Percentiles rank a stretch among this genome's conserved stretches.
Evolutionary conservation across 2,888 invertebrate genomes (phyloP).

Genomic region (Athrips mouffetella): DNA sequence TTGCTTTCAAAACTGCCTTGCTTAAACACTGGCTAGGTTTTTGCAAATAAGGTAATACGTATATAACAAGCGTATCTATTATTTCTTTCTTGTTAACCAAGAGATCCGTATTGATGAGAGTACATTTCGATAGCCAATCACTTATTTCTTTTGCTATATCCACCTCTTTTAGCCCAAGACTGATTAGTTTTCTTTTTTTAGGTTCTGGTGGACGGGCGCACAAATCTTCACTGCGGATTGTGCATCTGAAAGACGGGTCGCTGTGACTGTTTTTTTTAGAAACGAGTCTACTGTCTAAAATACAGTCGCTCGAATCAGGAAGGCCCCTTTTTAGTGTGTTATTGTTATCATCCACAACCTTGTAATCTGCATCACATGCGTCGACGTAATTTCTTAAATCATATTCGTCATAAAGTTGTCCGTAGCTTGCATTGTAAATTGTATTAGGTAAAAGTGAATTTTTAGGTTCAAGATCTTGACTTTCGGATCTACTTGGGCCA

Average conservation of each 20-base stretch:
- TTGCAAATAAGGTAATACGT: conserved; percentile 23
- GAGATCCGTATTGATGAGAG: conserved; percentile 21
- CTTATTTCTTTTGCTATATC: conserved; percentile 22
- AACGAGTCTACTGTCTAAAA: too few relatives aligned
- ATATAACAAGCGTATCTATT: conserved; percentile 22
- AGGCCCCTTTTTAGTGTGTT: too few relatives aligned
- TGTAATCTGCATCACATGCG: too few relatives aligned
- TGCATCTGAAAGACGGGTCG: not conserved
- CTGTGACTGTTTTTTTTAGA: too few relatives aligned
- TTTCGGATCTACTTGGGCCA: too few relatives aligned
- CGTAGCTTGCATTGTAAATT: too few relatives aligned
- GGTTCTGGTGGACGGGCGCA: not conserved
- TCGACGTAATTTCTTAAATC: too few relatives aligned
- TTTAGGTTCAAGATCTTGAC: too few relatives aligned
- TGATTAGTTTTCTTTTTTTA: not conserved
- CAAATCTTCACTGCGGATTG: not conserved
- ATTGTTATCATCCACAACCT: too few relatives aligned
- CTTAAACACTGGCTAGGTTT: conserved; percentile 23
- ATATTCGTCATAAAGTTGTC: too few relatives aligned
- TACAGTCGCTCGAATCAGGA: too few relatives aligned
- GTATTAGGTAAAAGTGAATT: too few relatives aligned
- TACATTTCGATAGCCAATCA: conserved; percentile 26
- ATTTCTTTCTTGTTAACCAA: conserved; percentile 19
- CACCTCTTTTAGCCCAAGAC: not conserved
- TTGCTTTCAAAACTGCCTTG: conserved; percentile 33